Evolutionary conservation across 2,797 vertebrate genomes (phyloP), one percentile per base, ranked within the genome.

Genomic region (Chaenodraco wilsoni): DNA sequence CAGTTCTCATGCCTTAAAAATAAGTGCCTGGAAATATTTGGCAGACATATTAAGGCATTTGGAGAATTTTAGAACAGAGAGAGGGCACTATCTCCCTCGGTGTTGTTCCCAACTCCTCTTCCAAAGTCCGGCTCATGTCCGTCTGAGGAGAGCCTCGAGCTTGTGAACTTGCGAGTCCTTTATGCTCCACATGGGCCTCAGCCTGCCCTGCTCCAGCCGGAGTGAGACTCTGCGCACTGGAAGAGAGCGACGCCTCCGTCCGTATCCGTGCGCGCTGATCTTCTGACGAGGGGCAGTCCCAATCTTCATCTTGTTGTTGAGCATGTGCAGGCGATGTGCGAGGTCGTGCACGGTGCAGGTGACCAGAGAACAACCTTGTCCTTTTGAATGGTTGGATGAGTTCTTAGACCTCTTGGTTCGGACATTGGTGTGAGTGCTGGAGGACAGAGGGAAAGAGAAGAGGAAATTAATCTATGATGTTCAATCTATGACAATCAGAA

Each of bases 301-400:
- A 44, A 91, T 94, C 87, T 95, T 98, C 2, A 93, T 65, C 84
- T 95, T 96, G 91, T 95, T 96, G 9, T 93, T 96, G 62, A 96
- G 88, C 82, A 95, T 93, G 88, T 95, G 95, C 89, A 99, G 92
- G 64, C 96, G 95, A 76, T 97, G 94, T 12, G 95, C 95, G 87
- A 99, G 82, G 79, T 97, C 95, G 68, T 98, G 97, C 79, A 98
- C 95, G 0, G 95, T 94, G 93, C 98, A 99, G 12, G 97, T 98
- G 63, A 95, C 96, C 75, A 99, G 95, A 2, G 94, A 89, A 82
- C 98, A 99, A 60, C 96, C 96, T 1, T 85, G 59, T 65, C 92
- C 90, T 69, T 91, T 81, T 21, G 93, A 85, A 69, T 95, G 95
- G 89, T 90, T 96, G 87, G 92, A 75, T 63, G 89, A 95, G 83